phyloP scores from a whole-genome alignment of 2,888 invertebrate genomes.

The Tiliacea aurago region DNA sequence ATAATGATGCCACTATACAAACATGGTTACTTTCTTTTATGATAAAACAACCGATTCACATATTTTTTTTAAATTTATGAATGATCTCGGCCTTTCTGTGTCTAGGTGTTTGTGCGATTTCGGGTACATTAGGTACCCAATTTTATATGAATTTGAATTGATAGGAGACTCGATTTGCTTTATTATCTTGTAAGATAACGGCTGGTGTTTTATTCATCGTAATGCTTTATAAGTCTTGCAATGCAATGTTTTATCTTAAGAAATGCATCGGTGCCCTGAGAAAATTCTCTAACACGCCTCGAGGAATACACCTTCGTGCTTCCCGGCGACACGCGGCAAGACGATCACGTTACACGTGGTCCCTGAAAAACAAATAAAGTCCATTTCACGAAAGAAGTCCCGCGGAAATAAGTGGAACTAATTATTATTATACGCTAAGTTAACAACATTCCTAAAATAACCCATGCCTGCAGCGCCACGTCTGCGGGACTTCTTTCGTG shows the following conservation, averaged over 20 bases:
- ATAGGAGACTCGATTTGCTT: not conserved
- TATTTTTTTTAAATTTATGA: not conserved
- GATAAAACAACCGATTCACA: not conserved
- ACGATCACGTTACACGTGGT: not conserved
- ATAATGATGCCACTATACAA: not conserved
- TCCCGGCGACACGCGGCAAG: not conserved
- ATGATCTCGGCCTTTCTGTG: not conserved
- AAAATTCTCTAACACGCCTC: not conserved
- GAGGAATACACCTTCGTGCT: not conserved
- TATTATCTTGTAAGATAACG: not conserved
- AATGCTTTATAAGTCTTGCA: not conserved
- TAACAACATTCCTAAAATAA: too few relatives aligned
- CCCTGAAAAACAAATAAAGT: too few relatives aligned
- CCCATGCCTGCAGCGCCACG: too few relatives aligned
- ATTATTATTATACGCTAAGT: too few relatives aligned
- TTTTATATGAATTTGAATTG: not conserved
- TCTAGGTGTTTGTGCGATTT: not conserved
- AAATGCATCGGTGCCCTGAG: not conserved
- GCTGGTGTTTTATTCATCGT: not conserved
- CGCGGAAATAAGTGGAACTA: too few relatives aligned
- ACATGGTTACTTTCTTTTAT: conserved; percentile 1
- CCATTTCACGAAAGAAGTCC: too few relatives aligned
- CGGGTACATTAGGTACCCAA: not conserved
- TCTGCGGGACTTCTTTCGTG: too few relatives aligned
- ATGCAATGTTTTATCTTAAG: not conserved